Evolutionary conservation across 2,888 invertebrate species (phyloP), one percentile per base, ranked within the genome.

Genomic region (Lithophane leautieri): DNA sequence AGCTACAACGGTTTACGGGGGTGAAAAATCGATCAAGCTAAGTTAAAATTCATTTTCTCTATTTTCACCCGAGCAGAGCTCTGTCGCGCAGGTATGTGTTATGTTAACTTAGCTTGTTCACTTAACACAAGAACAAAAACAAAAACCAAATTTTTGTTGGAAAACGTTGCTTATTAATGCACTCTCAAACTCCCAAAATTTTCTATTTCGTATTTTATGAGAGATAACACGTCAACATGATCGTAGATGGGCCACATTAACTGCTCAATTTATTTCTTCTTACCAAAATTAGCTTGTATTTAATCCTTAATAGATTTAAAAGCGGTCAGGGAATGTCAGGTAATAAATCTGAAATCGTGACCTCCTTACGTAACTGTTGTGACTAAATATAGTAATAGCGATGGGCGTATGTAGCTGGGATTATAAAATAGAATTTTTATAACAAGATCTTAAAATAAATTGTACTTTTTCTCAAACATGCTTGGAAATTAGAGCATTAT

Each of bases 341-440:
- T 22, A 62, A 70, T 76, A 80, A 81, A 80, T 79, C 72, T 75
- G 61, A 58, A 75, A 65, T 40, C 54, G 28, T 85, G 85, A 56
- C 82, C 82, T 76, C 67, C 4, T 82, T 82, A 62, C 56, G 85
- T 69, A 81, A 76, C 28, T 19, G 34, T 1, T 12, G 56, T n/a
- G 34, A 19, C 70, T 82, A 70, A 65, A 69, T 73, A 66, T 85
- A 81, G 76, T 16, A n/a, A 14, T 9, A 67, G 42, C 56, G 66
- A 70, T 70, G 79, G 70, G 44, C 28, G 56, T 56, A 40, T 63
- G 9, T 25, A 7, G 14, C 11, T 11, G 40, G 40, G 19, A 72
- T 25, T 52, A 62, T 25, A 47, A 47, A 40, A 47, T 25, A 8
- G 34, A 0, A 25, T 34, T 25, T 52, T 63, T 58, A 25, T 56